phyloP scores from a whole-genome alignment of 2,888 invertebrate species.

The Drosophila rubida region DNA sequence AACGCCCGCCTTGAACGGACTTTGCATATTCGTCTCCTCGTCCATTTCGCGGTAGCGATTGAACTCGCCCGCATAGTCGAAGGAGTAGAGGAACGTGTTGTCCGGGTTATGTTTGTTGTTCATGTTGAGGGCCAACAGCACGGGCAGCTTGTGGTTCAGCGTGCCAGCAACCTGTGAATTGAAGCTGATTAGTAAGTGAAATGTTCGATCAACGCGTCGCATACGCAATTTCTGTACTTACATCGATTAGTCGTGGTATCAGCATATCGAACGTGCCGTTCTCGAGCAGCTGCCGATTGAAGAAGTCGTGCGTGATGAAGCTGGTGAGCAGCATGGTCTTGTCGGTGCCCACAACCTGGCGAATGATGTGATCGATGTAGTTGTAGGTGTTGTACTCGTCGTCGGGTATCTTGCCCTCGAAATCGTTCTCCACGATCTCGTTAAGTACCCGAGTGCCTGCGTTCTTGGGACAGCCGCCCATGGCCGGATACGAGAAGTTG shows the following conservation, averaged over 20 bases:
- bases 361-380: conserved; percentile 82
- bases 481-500: conserved; percentile 81
- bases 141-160: conserved; percentile 85
- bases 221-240: conserved; percentile 68
- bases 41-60: conserved; percentile 84
- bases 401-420: conserved; percentile 81
- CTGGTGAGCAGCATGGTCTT: conserved; percentile 85
- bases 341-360: conserved; percentile 83
- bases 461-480: conserved; percentile 83
- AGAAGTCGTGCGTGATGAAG: conserved; percentile 85
- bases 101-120: conserved; percentile 83
- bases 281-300: conserved; percentile 82
- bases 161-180: conserved; percentile 85
- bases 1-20: conserved; percentile 85
- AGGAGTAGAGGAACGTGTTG: conserved; percentile 86
- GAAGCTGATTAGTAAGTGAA: background rate
- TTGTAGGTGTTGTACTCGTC: conserved; percentile 77
- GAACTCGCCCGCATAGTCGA: conserved; percentile 85
- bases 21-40: conserved; percentile 83
- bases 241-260: conserved; percentile 86
- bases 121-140: conserved; percentile 84
- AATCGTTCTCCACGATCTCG: conserved; percentile 82
- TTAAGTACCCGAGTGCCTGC: conserved; percentile 79
- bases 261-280: conserved; percentile 85
- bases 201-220: background rate